Base-by-base conservation (phyloP, 2,797 vertebrate genomes). In the Centroberyx gerrardi region DNA sequence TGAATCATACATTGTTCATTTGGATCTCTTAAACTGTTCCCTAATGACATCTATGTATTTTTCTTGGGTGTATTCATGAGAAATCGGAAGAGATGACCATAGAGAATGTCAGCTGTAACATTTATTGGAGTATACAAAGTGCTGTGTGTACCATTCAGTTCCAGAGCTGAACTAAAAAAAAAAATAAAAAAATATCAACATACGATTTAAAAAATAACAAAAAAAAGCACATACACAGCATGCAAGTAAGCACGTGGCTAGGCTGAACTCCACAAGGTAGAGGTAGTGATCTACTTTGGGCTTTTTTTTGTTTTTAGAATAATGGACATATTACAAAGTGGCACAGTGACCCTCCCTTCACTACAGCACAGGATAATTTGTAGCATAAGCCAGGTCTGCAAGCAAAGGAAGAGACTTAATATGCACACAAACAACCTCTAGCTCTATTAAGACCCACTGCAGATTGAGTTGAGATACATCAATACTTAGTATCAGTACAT, bases 111-210 rank as follows among this genome's bases (percentile, higher is more conserved):
- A 56, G 81, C 80, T 80, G n/a, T 44, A 81, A 82, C 80, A 87
- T 92, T 92, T 92, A 91, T 84, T 90, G 67, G 79, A 78, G 76
- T 72, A 84, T 82, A 87, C 88, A 92, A 93, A 93, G 85, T 87
- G 87, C 78, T 60, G 62, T 54, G 56, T 74, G 61, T 82, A 67
- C 28, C 3, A 48, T 82, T 87, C 63, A 80, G 54, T 87, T 83
- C 53, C 74, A 87, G 65, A 87, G 76, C 76, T 71, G 60, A 84
- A 84, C 60, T 46, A 5, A 29, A 72, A 73, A 55, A 64, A 27
- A 62, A 29, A 72, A 73, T 53, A 64, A 27, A 62, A 74, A 4
- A 46, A 54, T 18, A 8, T 44, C 59, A 42, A 6, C 14, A 46
- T 14, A 42, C 4, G 3, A 42, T 64, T 58, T 36, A n/a, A 46